Conservation (phyloP, 2,113 vertebrate genomes). For the Larimichthys crocea region DNA sequence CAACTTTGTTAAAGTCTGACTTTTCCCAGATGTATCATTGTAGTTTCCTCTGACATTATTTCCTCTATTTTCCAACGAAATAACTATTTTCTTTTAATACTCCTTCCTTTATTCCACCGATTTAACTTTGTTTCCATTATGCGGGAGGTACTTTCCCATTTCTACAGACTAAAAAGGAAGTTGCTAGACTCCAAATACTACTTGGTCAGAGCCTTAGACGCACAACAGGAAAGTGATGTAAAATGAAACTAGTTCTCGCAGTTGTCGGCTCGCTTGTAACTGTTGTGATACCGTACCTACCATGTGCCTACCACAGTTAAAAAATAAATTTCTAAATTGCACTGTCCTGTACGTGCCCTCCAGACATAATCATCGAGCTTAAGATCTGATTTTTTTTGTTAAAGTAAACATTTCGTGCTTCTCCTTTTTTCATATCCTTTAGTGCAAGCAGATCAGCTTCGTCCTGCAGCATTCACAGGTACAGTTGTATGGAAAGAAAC, state of each 20-base stretch:
- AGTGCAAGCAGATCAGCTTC: slow-evolving; percentile 59
- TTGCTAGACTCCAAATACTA: slow-evolving; percentile 60
- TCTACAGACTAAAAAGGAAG: slow-evolving; percentile 72
- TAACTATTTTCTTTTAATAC: background rate
- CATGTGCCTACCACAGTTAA: background rate
- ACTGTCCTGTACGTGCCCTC: background rate
- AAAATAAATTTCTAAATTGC: background rate
- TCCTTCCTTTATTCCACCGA: slow-evolving; percentile 40
- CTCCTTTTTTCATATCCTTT: slow-evolving; percentile 12
- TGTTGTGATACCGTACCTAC: slow-evolving; percentile 4
- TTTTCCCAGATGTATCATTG: background rate
- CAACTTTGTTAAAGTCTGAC: background rate
- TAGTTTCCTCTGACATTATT: slow-evolving; percentile 10
- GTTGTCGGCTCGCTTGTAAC: slow-evolving; percentile 32
- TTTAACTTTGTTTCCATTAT: slow-evolving; percentile 72
- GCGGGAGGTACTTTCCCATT: slow-evolving; percentile 80
- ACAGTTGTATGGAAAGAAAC: slow-evolving; percentile 36
- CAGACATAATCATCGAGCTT: background rate
- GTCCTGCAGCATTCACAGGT: slow-evolving; percentile 72
- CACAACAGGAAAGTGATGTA: slow-evolving; percentile 71
- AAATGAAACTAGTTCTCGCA: slow-evolving; percentile 74
- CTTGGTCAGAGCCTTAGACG: slow-evolving; percentile 39
- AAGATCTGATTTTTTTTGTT: background rate
- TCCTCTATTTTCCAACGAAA: slow-evolving; percentile 27
- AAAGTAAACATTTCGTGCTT: background rate